phyloP scores from a whole-genome alignment of 2,113 vertebrate genomes.

The Canis aureus region DNA sequence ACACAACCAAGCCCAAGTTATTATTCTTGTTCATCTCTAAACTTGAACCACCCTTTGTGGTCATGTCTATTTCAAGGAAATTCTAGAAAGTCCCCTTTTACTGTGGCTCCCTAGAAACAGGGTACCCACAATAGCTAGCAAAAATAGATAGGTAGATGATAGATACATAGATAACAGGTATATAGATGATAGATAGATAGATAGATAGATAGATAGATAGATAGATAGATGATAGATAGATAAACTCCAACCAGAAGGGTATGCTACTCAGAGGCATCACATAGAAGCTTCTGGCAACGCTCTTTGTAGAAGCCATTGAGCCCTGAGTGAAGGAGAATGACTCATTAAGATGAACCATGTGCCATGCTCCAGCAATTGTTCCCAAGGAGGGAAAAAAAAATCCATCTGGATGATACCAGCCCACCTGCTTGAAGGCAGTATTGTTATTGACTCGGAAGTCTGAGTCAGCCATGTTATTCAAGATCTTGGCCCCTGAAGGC shows the following conservation, averaged over 20 bases:
- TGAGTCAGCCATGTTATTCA: background rate
- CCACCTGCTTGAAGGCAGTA: background rate
- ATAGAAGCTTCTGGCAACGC: background rate
- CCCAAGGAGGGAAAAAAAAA: background rate
- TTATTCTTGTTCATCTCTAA: background rate
- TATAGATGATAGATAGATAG: background rate
- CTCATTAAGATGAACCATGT: background rate
- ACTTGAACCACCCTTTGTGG: background rate
- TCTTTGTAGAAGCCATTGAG: background rate
- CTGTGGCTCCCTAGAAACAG: background rate
- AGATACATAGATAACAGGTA: background rate
- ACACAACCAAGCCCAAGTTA: background rate
- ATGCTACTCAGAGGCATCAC: background rate
- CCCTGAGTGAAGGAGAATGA: background rate
- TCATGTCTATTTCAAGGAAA: constrained; percentile 43
- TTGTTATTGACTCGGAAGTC: background rate
- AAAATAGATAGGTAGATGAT: background rate
- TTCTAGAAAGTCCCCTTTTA: background rate
- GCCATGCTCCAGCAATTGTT: background rate
- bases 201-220: background rate
- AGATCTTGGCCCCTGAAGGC: background rate
- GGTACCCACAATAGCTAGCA: background rate
- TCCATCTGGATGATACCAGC: background rate
- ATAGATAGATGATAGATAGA: background rate
- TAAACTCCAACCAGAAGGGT: background rate